Base-by-base conservation (phyloP, 2,888 invertebrate genomes). In the Molorchus minor region DNA sequence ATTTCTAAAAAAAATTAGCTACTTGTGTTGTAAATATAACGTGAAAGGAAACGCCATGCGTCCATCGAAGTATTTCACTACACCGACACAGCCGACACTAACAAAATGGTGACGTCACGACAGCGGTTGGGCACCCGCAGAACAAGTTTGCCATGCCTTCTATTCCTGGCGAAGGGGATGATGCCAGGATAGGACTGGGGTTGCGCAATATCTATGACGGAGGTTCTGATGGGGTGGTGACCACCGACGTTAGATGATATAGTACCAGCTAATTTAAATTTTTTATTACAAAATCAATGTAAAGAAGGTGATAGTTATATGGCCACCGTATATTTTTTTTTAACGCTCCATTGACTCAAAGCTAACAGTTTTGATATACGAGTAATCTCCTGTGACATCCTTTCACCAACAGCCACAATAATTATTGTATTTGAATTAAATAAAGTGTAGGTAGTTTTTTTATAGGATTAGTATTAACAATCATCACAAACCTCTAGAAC, bases 21-120 rank as follows among this genome's bases (percentile, higher is more conserved):
- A 38, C 12, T 40, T 40, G 51, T 40, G 17, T 51, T 51, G 38
- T 51, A 51, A 40, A 51, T 51, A 38, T 12, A 38, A 40, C 15
- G 40, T 17, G 29, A 5, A 29, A 35, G 44, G 38, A n/a, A n/a
- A 17, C 36, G 45, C 25, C 55, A 55, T 55, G 55, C 55, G 44
- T 44, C 36, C 45, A 36, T 29, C 46, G 46, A 36, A 38, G 29
- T 38, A 40, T 21, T 53, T 43, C 44, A 15, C 46, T 51, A 25
- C 55, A 55, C 35, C 36, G 55, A 17, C 19, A 46, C 33, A 19
- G n/a, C n/a, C 10, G 4, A 12, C 33, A 35, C n/a, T 19, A 2
- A 40, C 40, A n/a, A 38, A 15, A 16, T 25, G 13, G 46, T 55
- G 55, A 55, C 55, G 55, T 55, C 55, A 55, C 29, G 3, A 25